Conservation (phyloP, 2,113 vertebrate genomes). For the Galbula dea region DNA sequence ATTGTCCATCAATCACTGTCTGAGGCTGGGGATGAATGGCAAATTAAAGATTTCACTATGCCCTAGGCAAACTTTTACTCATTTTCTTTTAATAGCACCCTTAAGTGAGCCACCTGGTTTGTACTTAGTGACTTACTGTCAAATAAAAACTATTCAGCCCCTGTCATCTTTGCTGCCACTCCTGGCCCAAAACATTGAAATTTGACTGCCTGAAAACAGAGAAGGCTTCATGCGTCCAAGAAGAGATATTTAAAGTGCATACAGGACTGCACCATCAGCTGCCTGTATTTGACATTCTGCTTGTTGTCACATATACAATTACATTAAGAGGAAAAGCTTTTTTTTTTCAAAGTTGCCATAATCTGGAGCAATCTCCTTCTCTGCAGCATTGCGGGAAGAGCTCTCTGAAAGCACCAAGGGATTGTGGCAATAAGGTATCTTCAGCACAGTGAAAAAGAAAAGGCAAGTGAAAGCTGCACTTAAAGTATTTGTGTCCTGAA, state of each 20-base stretch:
- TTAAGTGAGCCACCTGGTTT: slow-evolving; percentile 69
- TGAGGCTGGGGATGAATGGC: slow-evolving; percentile 49
- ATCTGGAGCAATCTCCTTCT: background rate
- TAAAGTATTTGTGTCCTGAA: background rate
- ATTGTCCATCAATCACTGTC: slow-evolving; percentile 60
- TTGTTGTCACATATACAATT: background rate
- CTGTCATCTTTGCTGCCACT: too few relatives aligned
- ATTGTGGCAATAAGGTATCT: background rate
- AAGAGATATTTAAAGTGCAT: background rate
- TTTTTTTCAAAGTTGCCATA: background rate
- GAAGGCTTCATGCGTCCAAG: background rate
- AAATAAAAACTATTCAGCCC: slow-evolving; percentile 33
- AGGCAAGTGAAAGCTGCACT: background rate
- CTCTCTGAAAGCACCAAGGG: background rate
- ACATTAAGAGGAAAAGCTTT: background rate
- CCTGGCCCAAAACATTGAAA: background rate
- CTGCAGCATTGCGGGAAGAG: background rate
- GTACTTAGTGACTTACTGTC: slow-evolving; percentile 53
- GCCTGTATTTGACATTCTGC: background rate
- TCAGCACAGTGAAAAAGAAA: background rate
- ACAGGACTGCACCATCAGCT: background rate
- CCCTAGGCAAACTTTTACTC: slow-evolving; percentile 60
- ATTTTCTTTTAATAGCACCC: slow-evolving; percentile 65
- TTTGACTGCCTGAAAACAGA: background rate
- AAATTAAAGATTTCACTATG: slow-evolving; percentile 70